A percentile compares a stretch with the other conserved stretches of the same genome.
phyloP scores from a whole-genome alignment of 2,888 invertebrate genomes.

The Drosophila austrosaltans region DNA sequence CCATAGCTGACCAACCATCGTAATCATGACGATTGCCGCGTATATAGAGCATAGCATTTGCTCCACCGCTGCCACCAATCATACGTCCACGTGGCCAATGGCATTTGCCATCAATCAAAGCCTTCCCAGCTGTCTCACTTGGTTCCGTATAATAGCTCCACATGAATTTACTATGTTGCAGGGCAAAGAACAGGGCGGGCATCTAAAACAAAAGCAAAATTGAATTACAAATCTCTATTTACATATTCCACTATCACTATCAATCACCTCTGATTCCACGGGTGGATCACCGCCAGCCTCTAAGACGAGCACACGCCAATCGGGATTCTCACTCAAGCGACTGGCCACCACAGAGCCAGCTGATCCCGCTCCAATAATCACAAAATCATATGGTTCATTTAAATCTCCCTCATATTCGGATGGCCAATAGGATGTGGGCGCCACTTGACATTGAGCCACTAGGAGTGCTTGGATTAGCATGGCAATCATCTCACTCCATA shows the following conservation, averaged over 20 bases:
- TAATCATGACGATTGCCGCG: conserved; percentile 87
- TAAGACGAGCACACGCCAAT: conserved; percentile 84
- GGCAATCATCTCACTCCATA: conserved; percentile 84
- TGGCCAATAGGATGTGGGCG: conserved; percentile 85
- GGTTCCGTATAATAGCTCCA: conserved; percentile 78
- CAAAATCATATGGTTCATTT: conserved; percentile 82
- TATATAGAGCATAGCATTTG: conserved; percentile 88
- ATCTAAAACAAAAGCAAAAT: conserved; percentile 51
- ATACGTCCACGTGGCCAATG: conserved; percentile 86
- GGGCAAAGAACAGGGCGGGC: conserved; percentile 57
- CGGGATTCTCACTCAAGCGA: conserved; percentile 83
- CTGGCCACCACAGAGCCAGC: conserved; percentile 84
- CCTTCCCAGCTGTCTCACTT: conserved; percentile 64
- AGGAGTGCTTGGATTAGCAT: conserved; percentile 86
- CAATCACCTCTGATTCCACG: conserved; percentile 79
- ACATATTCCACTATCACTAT: too few relatives aligned
- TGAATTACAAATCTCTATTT: neutral
- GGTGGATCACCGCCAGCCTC: conserved; percentile 85
- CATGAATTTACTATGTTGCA: conserved; percentile 68
- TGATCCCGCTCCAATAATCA: conserved; percentile 84
- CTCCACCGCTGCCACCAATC: conserved; percentile 87
- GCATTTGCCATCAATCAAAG: conserved; percentile 79
- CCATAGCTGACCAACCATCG: conserved; percentile 86
- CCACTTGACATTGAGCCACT: conserved; percentile 86
- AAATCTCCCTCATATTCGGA: conserved; percentile 80